Base-by-base conservation (phyloP, 2,888 invertebrate species). In the Oscheius sp. region DNA sequence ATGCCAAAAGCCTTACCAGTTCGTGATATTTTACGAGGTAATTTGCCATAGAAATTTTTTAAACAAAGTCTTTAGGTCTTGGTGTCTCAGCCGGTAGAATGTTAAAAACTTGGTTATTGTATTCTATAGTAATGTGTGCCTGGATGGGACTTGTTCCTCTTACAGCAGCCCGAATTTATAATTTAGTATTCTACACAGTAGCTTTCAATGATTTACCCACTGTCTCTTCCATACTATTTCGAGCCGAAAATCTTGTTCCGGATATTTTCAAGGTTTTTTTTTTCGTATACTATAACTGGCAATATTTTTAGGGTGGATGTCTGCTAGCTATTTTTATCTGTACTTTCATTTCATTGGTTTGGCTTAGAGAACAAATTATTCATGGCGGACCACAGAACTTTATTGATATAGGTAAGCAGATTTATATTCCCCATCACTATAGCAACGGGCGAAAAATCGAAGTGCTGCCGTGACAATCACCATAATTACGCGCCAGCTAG, bases 1-100 rank as follows among this genome's bases (percentile, higher is more conserved):
- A 98, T 98, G 98, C 98, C 98, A n/a, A 91, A 96, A 72, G 91
- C 96, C 72, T 89, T 98, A 83, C 98, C 98, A 0, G 89, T 98
- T 33, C 91, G 92, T 77, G 97, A 97, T 88, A 93, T 98, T 8
- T 91, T 95, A 0, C 92, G 93, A 52, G 98, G 98, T 1, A 45
- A 42, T 8, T 5, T 61, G 39, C 8, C 12, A 61, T 25, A 15
- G 39, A 17, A n/a, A n/a, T n/a, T n/a, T 34, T 10, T 5, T 55
- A 57, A 12, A 10, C 25, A 37, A 23, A 2, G 39, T 15, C 12
- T 70, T 46, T 37, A 77, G 83, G 83, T 33, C 65, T 83, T 0
- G 58, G 70, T 17, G 29, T 71, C 2, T 76, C 75, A 23, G 91
- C 96, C 33, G 92, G 92, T 2, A 93, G 93, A 48, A 96, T 96